phyloP scores from a whole-genome alignment of 2,888 invertebrate species.

The Pheosia tremula region DNA sequence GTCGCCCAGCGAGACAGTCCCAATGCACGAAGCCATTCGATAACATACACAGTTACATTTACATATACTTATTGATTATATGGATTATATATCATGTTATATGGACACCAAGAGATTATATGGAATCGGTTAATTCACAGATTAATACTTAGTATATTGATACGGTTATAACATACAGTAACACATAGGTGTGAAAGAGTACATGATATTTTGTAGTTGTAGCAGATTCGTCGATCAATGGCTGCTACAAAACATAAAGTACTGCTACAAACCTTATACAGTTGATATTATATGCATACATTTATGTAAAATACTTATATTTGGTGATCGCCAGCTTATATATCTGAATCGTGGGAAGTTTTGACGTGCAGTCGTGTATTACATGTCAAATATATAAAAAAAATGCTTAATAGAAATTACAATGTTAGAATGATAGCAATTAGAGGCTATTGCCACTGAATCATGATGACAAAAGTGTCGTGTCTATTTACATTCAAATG shows the following conservation, averaged over 20 bases:
- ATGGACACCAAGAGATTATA: slow-evolving; percentile 7
- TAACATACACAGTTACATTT: not conserved
- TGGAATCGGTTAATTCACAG: not conserved
- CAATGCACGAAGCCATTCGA: too few species aligned
- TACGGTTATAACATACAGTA: not conserved
- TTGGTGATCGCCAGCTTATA: slow-evolving; percentile 4
- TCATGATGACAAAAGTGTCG: too few species aligned
- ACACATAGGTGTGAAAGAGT: not conserved
- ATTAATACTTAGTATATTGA: not conserved
- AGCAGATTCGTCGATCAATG: not conserved
- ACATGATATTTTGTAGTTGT: not conserved
- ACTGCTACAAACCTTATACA: not conserved
- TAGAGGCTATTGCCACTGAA: too few species aligned
- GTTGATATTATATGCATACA: slow-evolving; percentile 3
- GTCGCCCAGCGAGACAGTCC: too few species aligned
- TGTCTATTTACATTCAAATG: too few species aligned
- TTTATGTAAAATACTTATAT: slow-evolving; percentile 5
- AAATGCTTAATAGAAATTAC: not conserved
- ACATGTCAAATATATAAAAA: not conserved
- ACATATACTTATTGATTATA: not conserved
- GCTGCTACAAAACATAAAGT: not conserved
- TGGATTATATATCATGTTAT: not conserved
- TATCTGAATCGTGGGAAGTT: not conserved
- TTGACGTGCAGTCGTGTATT: not conserved
- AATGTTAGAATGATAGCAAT: too few species aligned